Evolutionary conservation across 2,797 vertebrate species (phyloP), one percentile per base, ranked within the genome.

Genomic region (Hypotaenidia philippensis): DNA sequence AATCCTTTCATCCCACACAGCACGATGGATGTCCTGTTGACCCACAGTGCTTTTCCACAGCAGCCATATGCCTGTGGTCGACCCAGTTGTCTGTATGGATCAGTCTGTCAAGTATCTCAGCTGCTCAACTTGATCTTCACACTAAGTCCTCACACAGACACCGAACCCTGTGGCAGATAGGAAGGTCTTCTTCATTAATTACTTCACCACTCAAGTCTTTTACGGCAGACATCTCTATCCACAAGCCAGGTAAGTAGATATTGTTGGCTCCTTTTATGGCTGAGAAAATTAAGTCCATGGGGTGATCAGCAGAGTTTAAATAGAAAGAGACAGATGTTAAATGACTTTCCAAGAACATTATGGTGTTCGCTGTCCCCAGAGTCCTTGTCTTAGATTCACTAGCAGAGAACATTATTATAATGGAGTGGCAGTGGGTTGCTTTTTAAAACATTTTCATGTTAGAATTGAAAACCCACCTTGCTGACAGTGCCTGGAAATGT

Each of bases 261-360:
- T 9, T 61, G 65, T 80, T 89, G 76, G 53, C 72, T 87, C n/a
- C 31, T 83, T 93, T 89, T 81, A 63, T 75, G 50, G 26, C 76
- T 72, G 79, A 56, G 55, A 92, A 87, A 92, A 91, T 81, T 41
- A 72, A 56, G 69, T 92, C 84, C 57, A 10, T 76, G 41, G 41
- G 15, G 22, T 61, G 71, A 96, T 93, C 76, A 71, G 68, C 15
- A 2, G 41, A 68, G 27, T 57, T 93, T 92, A 89, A 83, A 81
- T 76, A 74, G 78, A 85, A 94, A 86, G 60, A 93, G 84, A 66
- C 90, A 96, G 89, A 88, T 95, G 79, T 94, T 96, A 90, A 95
- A 95, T 78, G 82, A 61, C 74, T 96, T 93, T 93, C 59, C 59
- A 79, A 84, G 76, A 91, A 81, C 38, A 87, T 61, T 61, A 57